Evolutionary conservation across 53 echinoderm and acorn worm genomes (phyloP).

Genomic region (Stichopus horrens): DNA sequence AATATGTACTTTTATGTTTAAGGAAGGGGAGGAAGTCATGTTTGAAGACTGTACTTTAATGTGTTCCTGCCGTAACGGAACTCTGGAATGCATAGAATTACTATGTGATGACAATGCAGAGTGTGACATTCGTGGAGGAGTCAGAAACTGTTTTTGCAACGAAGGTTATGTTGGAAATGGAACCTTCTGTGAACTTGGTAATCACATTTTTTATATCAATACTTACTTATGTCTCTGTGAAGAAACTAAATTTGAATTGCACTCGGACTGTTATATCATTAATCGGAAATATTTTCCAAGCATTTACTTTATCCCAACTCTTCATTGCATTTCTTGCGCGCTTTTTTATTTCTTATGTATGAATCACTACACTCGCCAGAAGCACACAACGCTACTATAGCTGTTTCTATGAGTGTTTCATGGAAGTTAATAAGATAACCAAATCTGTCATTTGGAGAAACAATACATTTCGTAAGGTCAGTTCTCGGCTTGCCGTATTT

Average conservation of each 20-base stretch:
- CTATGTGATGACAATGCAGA: constrained; percentile 47
- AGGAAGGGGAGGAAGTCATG: constrained; percentile 54
- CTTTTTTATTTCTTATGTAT: no score
- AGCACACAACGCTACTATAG: no score
- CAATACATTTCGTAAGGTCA: no score
- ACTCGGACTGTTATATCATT: not conserved
- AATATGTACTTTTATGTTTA: not conserved
- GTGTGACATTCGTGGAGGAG: constrained; percentile 53
- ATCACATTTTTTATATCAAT: not conserved
- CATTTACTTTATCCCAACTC: no score
- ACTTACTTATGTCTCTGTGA: not conserved
- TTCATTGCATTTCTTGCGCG: no score
- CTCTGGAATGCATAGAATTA: constrained; percentile 39
- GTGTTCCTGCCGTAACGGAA: constrained; percentile 51
- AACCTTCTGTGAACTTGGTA: constrained; percentile 50
- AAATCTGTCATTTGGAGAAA: no score
- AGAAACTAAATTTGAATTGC: not conserved
- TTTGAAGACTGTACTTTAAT: constrained; percentile 43
- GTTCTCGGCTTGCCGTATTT: no score
- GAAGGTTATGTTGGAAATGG: constrained; percentile 64
- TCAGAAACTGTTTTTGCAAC: constrained; percentile 54
- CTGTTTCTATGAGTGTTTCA: no score
- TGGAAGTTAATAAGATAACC: no score
- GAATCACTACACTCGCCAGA: no score
- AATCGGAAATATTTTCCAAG: no score